phyloP scores from a whole-genome alignment of 2,888 invertebrate genomes.

The Carterocephalus palaemon region DNA sequence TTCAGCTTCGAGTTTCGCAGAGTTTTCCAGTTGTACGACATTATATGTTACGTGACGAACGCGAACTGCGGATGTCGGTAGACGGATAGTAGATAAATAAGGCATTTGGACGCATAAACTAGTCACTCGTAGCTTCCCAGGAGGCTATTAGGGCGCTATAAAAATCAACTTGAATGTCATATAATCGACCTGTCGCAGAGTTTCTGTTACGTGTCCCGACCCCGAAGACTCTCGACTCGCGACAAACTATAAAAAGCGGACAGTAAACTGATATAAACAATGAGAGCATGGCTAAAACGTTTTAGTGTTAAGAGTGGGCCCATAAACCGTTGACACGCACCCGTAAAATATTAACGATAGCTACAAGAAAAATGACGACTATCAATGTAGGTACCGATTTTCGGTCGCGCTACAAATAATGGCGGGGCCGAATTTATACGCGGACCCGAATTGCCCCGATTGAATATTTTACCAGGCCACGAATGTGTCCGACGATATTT shows the following conservation, averaged over 20 bases:
- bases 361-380: conserved; percentile 77
- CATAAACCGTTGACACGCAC: conserved; percentile 78
- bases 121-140: conserved; percentile 18
- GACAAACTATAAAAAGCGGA: conserved; percentile 74
- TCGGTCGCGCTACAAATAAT: conserved; percentile 77
- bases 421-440: conserved; percentile 74
- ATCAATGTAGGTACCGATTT: conserved; percentile 75
- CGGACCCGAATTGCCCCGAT: conserved; percentile 76
- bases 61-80: neutral
- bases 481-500: conserved; percentile 74
- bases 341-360: conserved; percentile 78
- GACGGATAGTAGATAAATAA: conserved; percentile 38
- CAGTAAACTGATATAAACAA: conserved; percentile 78
- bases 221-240: conserved; percentile 61
- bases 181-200: conserved; percentile 60
- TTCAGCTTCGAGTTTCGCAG: conserved; percentile 8
- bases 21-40: neutral
- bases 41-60: conserved; percentile 17
- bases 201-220: conserved; percentile 62
- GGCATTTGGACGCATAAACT: conserved; percentile 35
- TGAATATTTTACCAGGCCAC: conserved; percentile 78
- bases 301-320: conserved; percentile 77
- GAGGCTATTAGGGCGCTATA: conserved; percentile 55
- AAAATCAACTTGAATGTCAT: conserved; percentile 62
- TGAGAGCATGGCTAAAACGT: conserved; percentile 75